Base-by-base conservation (phyloP, 64 coral and sea anemone genomes). In the Dendrophyllia cribrosa region DNA sequence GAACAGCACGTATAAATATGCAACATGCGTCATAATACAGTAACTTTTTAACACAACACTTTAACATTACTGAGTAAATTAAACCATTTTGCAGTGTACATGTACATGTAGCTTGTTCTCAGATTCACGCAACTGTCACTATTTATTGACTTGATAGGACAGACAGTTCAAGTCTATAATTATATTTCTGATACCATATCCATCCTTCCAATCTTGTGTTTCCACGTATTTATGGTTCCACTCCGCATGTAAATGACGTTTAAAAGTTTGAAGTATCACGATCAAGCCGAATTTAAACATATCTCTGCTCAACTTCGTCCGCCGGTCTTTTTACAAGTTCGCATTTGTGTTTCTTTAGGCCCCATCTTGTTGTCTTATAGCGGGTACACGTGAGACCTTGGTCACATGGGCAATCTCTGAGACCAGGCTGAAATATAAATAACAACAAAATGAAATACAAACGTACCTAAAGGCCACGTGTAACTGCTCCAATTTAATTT, bases 321-420 rank as follows among this genome's bases (percentile, higher is more conserved):
- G 16, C 11, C 16, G 19, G 3, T 15, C 10, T 15, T 67, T 14
- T 84, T 51, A 84, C 49, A 66, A 17, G 80, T 68, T 84, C 61
- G n/a, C 80, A 84, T 84, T 17, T 84, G 61, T 84, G 60, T 84
- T 84, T 82, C 17, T 82, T 84, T 15, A 23, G 17, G 4, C 43
- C 60, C 25, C 43, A 24, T 51, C 19, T 84, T 66, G 80, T 51
- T 51, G 60, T 84, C 21, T 67, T 84, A 48, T 84, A 84, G 17
- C 43, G 44, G 19, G 80, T 84, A 66, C 80, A 84, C 2, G 80
- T 84, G 17, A 84, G 80, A 17, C 60, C 60, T 68, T 13, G 7
- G 45, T 84, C 62, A 4, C 80, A 84, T 23, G 80, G 80, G 10
- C 80, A 84, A 68, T 84, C 80, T 68, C 61, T 68, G 12, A 84